Conservation (phyloP, 2,113 vertebrate species). For the Dissostichus mawsoni region DNA sequence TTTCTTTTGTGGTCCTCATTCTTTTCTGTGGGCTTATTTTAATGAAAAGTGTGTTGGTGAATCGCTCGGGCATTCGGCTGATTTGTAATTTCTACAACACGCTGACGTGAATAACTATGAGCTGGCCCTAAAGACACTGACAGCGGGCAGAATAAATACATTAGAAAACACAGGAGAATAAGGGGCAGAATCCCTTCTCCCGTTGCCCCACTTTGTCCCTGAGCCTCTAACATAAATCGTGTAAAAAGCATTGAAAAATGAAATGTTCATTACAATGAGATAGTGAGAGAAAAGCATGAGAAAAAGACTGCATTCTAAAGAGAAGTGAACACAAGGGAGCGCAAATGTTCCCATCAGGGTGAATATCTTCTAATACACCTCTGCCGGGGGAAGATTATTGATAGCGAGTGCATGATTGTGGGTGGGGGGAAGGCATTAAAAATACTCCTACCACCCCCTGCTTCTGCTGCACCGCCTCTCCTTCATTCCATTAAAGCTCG, state of each 20-base stretch:
- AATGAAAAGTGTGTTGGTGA: conserved; percentile 78
- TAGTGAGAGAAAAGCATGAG: conserved; percentile 40
- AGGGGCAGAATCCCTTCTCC: conserved; percentile 48
- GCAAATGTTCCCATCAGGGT: conserved; percentile 65
- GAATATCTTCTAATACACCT: conserved; percentile 59
- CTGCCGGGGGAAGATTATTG: conserved; percentile 58
- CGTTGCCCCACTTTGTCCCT: conserved; percentile 40
- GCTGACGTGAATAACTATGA: conserved; percentile 79
- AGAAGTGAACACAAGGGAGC: conserved; percentile 39
- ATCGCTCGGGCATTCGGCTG: conserved; percentile 71
- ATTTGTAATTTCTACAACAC: conserved; percentile 77
- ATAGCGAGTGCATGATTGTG: conserved; percentile 58
- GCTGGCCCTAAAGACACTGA: conserved; percentile 65
- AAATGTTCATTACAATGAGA: conserved; percentile 69
- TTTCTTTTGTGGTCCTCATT: conserved; percentile 67
- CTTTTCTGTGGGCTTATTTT: conserved; percentile 74
- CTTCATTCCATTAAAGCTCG: conserved; percentile 59
- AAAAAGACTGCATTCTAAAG: conserved; percentile 55
- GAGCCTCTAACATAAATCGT: conserved; percentile 65
- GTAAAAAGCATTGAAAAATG: conserved; percentile 66
- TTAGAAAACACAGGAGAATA: conserved; percentile 68
- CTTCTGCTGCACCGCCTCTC: conserved; percentile 39
- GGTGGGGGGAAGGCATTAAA: conserved; percentile 44
- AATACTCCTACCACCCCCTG: conserved; percentile 43
- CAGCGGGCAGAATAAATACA: conserved; percentile 72